These are phyloP conservation scores for Indicator maculatus DNA, from an alignment of 2,113 vertebrate genomes.

Conservation along the genomic window DNA sequence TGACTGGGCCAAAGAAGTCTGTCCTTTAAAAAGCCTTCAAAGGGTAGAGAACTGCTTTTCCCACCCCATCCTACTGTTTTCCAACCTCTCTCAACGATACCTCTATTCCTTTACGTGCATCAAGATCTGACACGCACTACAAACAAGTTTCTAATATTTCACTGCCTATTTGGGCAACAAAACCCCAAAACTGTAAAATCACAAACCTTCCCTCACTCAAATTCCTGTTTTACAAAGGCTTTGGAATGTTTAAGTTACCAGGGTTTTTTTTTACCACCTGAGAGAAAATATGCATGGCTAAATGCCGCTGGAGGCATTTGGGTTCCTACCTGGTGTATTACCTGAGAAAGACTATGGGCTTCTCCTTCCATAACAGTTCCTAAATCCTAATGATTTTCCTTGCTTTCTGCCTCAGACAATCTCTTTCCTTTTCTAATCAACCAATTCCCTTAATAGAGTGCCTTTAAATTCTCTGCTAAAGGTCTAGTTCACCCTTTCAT, in stretches of 20 bases:
- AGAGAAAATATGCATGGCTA: not conserved
- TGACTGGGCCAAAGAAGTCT: not conserved
- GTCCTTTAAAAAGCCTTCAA: not conserved
- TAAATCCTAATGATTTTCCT: not conserved
- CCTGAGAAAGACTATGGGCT: not conserved
- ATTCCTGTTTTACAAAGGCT: not conserved
- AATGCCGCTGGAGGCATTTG: too few species aligned
- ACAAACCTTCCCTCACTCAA: not conserved
- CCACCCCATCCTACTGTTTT: too few species aligned
- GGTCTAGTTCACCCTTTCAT: not conserved
- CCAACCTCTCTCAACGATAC: accelerated
- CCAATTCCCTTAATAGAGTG: not conserved
- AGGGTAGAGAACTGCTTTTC: not conserved
- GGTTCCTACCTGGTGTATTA: not conserved
- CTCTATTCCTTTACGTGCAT: not conserved
- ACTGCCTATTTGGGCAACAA: not conserved
- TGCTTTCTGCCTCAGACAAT: not conserved
- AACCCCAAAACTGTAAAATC: not conserved
- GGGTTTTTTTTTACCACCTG: not conserved
- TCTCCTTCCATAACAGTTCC: not conserved
- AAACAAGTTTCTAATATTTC: not conserved
- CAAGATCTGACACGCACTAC: not conserved
- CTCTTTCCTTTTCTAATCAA: not conserved
- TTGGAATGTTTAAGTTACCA: not conserved
- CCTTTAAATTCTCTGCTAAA: not conserved